Percentiles rank a stretch among this genome's conserved stretches.
Conservation (phyloP, 2,888 invertebrate genomes). For the Pammene aurita region DNA sequence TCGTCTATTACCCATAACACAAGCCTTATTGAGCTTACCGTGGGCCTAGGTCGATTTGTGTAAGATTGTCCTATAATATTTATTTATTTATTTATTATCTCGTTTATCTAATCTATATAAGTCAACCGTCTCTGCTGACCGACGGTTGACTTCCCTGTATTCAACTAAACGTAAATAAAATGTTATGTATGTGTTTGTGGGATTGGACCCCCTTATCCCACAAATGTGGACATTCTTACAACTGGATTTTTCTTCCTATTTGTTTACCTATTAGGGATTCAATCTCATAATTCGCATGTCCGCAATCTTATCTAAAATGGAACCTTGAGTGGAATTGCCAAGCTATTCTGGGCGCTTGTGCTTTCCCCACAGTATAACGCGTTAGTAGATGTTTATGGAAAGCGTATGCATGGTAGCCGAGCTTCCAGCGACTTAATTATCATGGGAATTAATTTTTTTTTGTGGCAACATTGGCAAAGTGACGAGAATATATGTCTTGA, state of each 20-base stretch:
- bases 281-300: slow-evolving; percentile 11
- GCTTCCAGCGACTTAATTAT: slow-evolving; percentile 43
- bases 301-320: slow-evolving; percentile 19
- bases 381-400: slow-evolving; percentile 12
- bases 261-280: not conserved
- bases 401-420: slow-evolving; percentile 6
- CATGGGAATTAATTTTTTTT: slow-evolving; percentile 47
- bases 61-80: no score
- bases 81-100: no score
- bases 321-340: slow-evolving; percentile 10
- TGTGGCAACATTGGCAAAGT: no score
- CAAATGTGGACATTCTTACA: not conserved
- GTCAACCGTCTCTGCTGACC: no score
- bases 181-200: not conserved
- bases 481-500: slow-evolving; percentile 43
- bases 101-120: no score
- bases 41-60: no score
- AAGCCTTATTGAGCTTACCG: no score
- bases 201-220: no score
- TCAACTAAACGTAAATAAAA: not conserved
- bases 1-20: no score
- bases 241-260: not conserved
- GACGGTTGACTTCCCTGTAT: no score
- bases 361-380: slow-evolving; percentile 14
- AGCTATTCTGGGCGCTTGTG: slow-evolving; percentile 4